phyloP scores from a whole-genome alignment of 2,797 vertebrate genomes.

The Cebuella pygmaea region DNA sequence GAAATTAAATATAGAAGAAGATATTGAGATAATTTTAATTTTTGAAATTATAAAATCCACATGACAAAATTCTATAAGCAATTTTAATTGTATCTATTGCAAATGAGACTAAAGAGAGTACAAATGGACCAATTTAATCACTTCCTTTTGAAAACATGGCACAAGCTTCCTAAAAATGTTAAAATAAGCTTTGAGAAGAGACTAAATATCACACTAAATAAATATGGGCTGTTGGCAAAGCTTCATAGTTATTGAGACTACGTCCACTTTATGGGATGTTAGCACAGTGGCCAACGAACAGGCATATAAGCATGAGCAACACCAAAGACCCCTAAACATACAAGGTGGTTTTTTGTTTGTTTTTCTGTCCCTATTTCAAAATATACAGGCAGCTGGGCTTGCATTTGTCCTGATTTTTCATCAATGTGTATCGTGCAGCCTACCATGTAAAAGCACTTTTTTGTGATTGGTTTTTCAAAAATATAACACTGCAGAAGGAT shows the following conservation, averaged over 20 bases:
- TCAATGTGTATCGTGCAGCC: neutral
- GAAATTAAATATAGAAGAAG: neutral
- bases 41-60: neutral
- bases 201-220: neutral
- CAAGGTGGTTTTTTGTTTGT: neutral
- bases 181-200: neutral
- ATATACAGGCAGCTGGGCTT: rapidly evolving
- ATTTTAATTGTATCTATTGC: neutral
- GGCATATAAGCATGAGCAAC: neutral
- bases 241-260: neutral
- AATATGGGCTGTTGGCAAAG: neutral
- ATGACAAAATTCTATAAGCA: neutral
- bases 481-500: neutral
- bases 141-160: neutral
- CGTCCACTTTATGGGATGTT: neutral
- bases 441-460: neutral
- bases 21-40: neutral
- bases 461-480: neutral
- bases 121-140: neutral
- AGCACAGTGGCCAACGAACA: neutral
- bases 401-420: neutral
- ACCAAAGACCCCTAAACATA: neutral
- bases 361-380: neutral
- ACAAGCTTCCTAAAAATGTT: neutral
- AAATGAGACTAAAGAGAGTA: neutral